Evolutionary conservation across 2,113 vertebrate genomes (phyloP), one percentile per base, ranked within the genome.

Genomic region (Hemibagrus wyckioides): DNA sequence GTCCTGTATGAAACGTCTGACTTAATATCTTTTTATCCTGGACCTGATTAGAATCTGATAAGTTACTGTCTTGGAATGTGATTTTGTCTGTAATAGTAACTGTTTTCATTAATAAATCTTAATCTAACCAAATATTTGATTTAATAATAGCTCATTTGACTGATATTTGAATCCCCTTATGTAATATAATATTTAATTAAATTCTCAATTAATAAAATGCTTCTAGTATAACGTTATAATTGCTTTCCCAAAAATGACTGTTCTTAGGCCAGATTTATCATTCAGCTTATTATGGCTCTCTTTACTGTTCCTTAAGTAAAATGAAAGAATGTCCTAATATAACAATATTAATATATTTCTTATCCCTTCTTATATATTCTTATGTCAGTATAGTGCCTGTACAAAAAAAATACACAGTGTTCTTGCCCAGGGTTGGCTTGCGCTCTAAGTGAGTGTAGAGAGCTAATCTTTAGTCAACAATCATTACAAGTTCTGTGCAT

Each of bases 61-160:
- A 59, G 6, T 30, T 86, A 61, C 73, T 83, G 67, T 69, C 77
- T 57, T 79, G 59, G 52, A 87, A 50, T 63, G 73, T 59, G 56
- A 65, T 52, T 48, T 61, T 61, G 28, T 41, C 54, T 41, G 69
- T 48, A 30, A 39, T 23, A 41, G 6, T 59, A 80, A 69, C 36
- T 83, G 80, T 65, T 83, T 75, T 77, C 5, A 33, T 63, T 77
- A 67, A 30, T 25, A 44, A 48, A 57, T 28, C 88, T 80, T 41
- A 69, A 33, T 67, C 56, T 86, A 77, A 41, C 15, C 76, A 56
- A 82, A 82, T 65, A 84, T 88, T 82, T 83, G 75, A 83, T 86
- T 82, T 79, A 83, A 86, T 79, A 86, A 83, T 80, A 67, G 23
- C 30, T 71, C 15, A 54, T 86, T 71, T 71, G 61, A 48, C 67